phyloP scores from a whole-genome alignment of 2,888 invertebrate genomes.

The Orthosia incerta region DNA sequence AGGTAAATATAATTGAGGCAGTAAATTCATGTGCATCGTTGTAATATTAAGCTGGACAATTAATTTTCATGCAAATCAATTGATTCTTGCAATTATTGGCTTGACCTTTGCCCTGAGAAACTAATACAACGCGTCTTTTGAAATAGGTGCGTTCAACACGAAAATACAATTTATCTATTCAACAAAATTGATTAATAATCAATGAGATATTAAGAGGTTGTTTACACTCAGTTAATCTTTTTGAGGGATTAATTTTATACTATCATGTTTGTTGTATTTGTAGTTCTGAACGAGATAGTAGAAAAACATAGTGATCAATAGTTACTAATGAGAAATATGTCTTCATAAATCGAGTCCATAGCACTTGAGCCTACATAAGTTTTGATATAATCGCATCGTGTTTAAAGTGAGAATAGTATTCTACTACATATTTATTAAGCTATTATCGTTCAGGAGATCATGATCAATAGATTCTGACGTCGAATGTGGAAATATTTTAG shows the following conservation, averaged over 20 bases:
- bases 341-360: slow-evolving; percentile 43
- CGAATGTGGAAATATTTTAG: slow-evolving; percentile 43
- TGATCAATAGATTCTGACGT: slow-evolving; percentile 57
- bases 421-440: slow-evolving; percentile 57
- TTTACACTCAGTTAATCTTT: slow-evolving; percentile 55
- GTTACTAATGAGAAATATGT: slow-evolving; percentile 39
- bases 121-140: slow-evolving; percentile 64
- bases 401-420: slow-evolving; percentile 53
- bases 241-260: slow-evolving; percentile 45
- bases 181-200: slow-evolving; percentile 56
- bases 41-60: slow-evolving; percentile 70
- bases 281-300: background rate
- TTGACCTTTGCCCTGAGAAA: slow-evolving; percentile 77
- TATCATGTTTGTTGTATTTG: background rate
- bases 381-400: slow-evolving; percentile 41
- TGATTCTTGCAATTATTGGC: slow-evolving; percentile 79
- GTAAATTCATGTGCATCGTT: slow-evolving; percentile 71
- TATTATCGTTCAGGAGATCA: slow-evolving; percentile 52
- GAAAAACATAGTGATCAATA: slow-evolving; percentile 33
- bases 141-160: slow-evolving; percentile 59
- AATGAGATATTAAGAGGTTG: slow-evolving; percentile 52
- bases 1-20: slow-evolving; percentile 69
- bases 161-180: slow-evolving; percentile 62
- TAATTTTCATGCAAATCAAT: slow-evolving; percentile 84
- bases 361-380: slow-evolving; percentile 39